These are phyloP conservation scores for Cremastobaeus sp. DNA, from an alignment of 2,888 invertebrate species.

Conservation along the genomic window DNA sequence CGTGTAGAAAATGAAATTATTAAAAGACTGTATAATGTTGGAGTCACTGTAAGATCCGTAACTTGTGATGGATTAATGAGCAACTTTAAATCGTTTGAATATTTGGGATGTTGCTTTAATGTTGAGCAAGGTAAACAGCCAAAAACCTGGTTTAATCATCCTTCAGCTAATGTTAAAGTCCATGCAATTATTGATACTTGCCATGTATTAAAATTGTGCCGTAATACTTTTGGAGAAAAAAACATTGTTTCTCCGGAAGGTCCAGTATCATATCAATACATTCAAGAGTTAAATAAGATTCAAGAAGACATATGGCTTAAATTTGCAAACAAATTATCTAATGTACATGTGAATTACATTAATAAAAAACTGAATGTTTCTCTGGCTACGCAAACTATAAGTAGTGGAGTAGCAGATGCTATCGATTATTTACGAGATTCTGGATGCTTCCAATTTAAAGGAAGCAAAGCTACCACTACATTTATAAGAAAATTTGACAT, in stretches of 20 bases:
- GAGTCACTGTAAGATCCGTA: not conserved
- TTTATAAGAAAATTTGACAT: not conserved
- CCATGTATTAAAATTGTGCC: constrained; percentile 29
- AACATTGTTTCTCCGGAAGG: constrained; percentile 11
- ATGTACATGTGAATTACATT: too few species aligned
- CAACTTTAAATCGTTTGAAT: constrained; percentile 23
- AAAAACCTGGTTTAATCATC: constrained; percentile 23
- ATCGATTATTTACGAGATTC: not conserved
- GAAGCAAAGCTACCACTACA: not conserved
- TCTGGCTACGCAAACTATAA: too few species aligned
- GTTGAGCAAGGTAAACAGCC: not conserved
- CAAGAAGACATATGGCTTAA: not conserved
- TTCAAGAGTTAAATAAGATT: constrained; percentile 7
- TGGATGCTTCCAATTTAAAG: not conserved
- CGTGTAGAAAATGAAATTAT: too few species aligned
- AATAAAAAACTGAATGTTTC: too few species aligned
- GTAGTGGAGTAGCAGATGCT: too few species aligned
- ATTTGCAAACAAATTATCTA: not conserved
- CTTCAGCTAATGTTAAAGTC: constrained; percentile 6
- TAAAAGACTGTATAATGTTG: constrained; percentile 10
- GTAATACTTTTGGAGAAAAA: constrained; percentile 13
- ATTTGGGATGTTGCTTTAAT: constrained; percentile 14
- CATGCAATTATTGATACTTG: constrained; percentile 33
- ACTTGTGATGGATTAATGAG: constrained; percentile 1
- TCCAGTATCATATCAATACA: constrained; percentile 8